Percentiles rank a stretch among this genome's conserved stretches.
Conservation (phyloP, 2,888 invertebrate species). For the Hermaeophaga mercurialis region DNA sequence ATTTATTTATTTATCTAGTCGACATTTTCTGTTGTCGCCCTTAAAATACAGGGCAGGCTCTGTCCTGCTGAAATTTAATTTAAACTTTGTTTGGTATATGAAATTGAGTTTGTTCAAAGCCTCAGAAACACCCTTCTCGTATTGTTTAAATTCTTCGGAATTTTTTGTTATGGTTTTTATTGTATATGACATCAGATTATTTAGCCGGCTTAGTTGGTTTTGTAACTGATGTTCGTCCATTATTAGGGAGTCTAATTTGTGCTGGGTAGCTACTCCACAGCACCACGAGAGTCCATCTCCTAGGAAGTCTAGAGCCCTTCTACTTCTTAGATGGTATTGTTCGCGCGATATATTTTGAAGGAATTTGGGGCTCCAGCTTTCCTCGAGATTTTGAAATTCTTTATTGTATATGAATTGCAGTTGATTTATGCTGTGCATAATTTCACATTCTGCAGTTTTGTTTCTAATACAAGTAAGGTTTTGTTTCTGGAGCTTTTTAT, state of each 20-base stretch:
- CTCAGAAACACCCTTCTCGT: neutral
- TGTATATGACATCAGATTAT: neutral
- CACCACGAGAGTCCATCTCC: neutral
- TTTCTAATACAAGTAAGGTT: neutral
- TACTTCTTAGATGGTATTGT: neutral
- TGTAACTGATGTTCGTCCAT: neutral
- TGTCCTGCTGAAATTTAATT: too few species aligned
- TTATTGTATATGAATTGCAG: neutral
- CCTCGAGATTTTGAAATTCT: conserved; percentile 1
- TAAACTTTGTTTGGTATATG: neutral
- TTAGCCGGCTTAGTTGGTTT: neutral
- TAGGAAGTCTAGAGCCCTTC: neutral
- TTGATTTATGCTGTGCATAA: neutral
- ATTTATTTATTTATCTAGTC: too few species aligned
- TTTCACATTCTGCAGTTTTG: neutral
- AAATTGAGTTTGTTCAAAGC: neutral
- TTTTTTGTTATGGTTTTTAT: conserved; percentile 3
- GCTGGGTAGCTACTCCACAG: conserved; percentile 1
- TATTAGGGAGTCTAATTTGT: conserved; percentile 1
- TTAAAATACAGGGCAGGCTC: too few species aligned
- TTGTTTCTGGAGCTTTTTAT: neutral
- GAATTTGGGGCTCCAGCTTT: conserved; percentile 9
- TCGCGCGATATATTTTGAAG: too few species aligned
- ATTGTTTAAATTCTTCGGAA: conserved; percentile 1
- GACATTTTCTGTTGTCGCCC: too few species aligned